Evolutionary conservation across 2,888 invertebrate genomes (phyloP).

Genomic region (Pyrrhosoma nymphula): DNA sequence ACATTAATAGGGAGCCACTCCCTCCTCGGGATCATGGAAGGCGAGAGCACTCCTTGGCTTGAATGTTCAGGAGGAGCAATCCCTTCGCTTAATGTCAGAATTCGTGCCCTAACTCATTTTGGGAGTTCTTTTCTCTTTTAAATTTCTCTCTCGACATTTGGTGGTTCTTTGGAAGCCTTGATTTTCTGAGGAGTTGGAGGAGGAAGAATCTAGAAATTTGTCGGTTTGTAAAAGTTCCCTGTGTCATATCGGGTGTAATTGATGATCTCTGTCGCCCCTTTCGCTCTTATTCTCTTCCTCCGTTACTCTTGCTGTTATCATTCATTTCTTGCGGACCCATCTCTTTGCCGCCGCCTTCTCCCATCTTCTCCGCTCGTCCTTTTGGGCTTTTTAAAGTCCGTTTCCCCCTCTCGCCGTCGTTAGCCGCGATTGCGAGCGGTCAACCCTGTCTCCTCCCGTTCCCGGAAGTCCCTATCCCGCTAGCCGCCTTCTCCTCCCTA

Average conservation of each 20-base stretch:
- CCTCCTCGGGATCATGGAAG: no score
- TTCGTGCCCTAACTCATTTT: no score
- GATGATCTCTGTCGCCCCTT: neutral
- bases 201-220: neutral
- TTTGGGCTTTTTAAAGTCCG: neutral
- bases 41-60: no score
- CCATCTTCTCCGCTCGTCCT: neutral
- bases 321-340: neutral
- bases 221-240: neutral
- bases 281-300: neutral
- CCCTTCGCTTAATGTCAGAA: no score
- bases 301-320: neutral
- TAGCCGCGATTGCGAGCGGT: neutral
- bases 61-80: no score
- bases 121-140: no score
- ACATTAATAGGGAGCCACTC: no score
- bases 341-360: neutral
- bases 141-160: no score
- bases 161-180: no score
- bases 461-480: no score
- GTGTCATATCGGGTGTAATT: neutral
- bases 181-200: neutral
- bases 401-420: neutral
- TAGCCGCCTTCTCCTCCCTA: neutral
- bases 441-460: neutral